Conservation (phyloP, 37 sponge, comb jelly and placozoan genomes). For the Hormiphora californensis region DNA sequence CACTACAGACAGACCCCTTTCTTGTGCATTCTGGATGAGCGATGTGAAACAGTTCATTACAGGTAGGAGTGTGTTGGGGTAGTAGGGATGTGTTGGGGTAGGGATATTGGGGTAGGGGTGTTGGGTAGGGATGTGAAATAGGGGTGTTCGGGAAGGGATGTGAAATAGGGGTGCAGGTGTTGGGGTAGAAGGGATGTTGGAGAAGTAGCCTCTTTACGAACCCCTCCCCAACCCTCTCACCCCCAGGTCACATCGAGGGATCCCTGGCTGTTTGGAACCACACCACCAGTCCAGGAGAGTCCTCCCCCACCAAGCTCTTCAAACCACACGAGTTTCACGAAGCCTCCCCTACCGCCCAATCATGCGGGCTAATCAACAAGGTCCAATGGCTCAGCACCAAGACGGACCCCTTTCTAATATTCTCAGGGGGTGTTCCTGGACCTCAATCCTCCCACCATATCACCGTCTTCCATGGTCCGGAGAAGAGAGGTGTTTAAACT, state of each 20-base stretch:
- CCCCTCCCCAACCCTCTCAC: slow-evolving; percentile 5
- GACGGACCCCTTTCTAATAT: slow-evolving; percentile 21
- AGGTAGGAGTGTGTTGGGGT: no score
- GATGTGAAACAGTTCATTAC: slow-evolving; percentile 44
- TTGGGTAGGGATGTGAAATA: no score
- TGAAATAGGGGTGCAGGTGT: no score
- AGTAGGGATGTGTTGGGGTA: no score
- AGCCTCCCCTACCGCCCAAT: background rate
- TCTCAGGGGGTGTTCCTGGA: slow-evolving; percentile 44
- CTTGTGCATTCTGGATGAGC: slow-evolving; percentile 45
- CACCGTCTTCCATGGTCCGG: slow-evolving; percentile 44
- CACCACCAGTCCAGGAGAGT: slow-evolving; percentile 15
- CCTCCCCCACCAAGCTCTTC: background rate
- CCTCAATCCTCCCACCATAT: slow-evolving; percentile 20
- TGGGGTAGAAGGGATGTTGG: no score
- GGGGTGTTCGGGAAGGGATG: no score
- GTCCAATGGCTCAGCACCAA: slow-evolving; percentile 35
- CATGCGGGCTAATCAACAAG: slow-evolving; percentile 24
- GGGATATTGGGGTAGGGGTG: no score
- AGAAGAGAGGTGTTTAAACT: slow-evolving; percentile 7
- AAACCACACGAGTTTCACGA: slow-evolving; percentile 50
- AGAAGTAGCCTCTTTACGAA: no score
- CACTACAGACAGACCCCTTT: slow-evolving; percentile 13
- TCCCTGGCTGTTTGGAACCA: slow-evolving; percentile 39
- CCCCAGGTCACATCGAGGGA: slow-evolving; percentile 35